Conservation (phyloP, 2,113 vertebrate genomes). For the Pelobates fuscus region DNA sequence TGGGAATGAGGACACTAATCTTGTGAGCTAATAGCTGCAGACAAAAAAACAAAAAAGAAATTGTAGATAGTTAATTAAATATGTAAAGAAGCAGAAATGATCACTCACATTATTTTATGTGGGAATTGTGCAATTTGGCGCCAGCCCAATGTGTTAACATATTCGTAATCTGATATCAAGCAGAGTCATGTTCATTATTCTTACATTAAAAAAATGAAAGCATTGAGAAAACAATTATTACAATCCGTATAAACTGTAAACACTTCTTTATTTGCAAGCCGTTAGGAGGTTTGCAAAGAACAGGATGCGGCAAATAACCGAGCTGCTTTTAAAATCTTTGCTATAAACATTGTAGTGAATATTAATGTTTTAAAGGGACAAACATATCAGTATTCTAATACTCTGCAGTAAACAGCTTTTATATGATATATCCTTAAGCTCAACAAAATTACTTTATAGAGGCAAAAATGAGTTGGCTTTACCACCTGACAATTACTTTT, state of each 20-base stretch:
- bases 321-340: too few relatives aligned
- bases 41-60: too few relatives aligned
- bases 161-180: background rate
- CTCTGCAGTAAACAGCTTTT: conserved; percentile 64
- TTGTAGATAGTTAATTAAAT: too few relatives aligned
- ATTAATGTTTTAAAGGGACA: conserved; percentile 44
- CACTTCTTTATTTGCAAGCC: background rate
- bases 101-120: too few relatives aligned
- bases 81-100: too few relatives aligned
- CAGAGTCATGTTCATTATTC: background rate
- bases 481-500: conserved; percentile 86
- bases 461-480: conserved; percentile 81
- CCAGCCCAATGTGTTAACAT: background rate
- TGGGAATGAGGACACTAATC: too few relatives aligned
- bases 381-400: conserved; percentile 19
- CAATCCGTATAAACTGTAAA: background rate
- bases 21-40: too few relatives aligned
- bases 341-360: too few relatives aligned
- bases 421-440: conserved; percentile 80
- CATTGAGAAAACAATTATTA: background rate
- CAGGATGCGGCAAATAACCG: too few relatives aligned
- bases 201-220: background rate
- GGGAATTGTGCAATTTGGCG: too few relatives aligned
- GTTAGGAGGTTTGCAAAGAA: too few relatives aligned
- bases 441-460: conserved; percentile 84